These are phyloP conservation scores for Ammodytes dubius DNA, from an alignment of 2,113 vertebrate species.

Conservation along the genomic window DNA sequence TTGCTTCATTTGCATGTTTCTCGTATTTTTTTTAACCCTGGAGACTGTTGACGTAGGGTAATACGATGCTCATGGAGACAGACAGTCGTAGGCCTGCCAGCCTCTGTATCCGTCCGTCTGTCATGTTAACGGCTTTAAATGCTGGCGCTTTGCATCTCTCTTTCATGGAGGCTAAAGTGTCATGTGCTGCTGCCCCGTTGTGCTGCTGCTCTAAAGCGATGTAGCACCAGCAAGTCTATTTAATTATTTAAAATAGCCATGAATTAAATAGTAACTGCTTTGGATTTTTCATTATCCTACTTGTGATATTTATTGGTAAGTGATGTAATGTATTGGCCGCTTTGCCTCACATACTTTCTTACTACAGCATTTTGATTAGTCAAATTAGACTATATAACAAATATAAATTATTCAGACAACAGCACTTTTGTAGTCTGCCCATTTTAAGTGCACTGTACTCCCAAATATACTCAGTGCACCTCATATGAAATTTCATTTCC, in stretches of 20 bases:
- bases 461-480: neutral
- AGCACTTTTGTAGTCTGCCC: conserved; percentile 24
- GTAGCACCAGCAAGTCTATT: conserved; percentile 55
- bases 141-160: conserved; percentile 53
- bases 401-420: conserved; percentile 71
- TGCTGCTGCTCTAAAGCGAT: conserved; percentile 35
- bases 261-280: conserved; percentile 63
- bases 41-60: conserved; percentile 66
- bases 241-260: conserved; percentile 66
- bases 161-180: conserved; percentile 64
- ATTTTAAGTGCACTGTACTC: conserved; percentile 31
- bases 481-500: conserved; percentile 30
- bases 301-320: conserved; percentile 53
- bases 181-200: conserved; percentile 29
- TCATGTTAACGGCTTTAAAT: conserved; percentile 76
- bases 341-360: conserved; percentile 23
- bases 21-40: conserved; percentile 75
- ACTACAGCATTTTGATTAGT: conserved; percentile 58
- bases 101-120: conserved; percentile 69
- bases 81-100: conserved; percentile 62
- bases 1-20: conserved; percentile 78
- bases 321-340: conserved; percentile 52
- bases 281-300: conserved; percentile 51
- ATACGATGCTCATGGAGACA: conserved; percentile 59
- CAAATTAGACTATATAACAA: conserved; percentile 58